A percentile compares a stretch with the other conserved stretches of the same genome.
phyloP scores from a whole-genome alignment of 2,888 invertebrate genomes.

The Chymomyza caudatula region DNA sequence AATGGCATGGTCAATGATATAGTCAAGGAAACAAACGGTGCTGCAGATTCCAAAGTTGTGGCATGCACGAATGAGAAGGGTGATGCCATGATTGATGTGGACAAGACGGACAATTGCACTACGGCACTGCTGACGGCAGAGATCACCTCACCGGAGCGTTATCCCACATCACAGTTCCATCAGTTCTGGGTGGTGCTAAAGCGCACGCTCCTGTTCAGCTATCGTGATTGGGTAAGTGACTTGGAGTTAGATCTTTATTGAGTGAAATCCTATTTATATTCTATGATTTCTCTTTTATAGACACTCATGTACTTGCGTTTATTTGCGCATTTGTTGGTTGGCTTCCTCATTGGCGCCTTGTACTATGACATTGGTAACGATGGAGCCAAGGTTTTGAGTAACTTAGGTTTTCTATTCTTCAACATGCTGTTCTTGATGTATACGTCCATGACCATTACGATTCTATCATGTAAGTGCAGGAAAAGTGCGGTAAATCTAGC shows the following conservation, averaged over 20 bases:
- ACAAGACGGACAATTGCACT: constrained; percentile 85
- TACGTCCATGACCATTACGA: constrained; percentile 99
- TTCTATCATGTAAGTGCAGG: constrained; percentile 90
- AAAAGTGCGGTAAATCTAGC: no score
- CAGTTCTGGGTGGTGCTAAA: constrained; percentile 94
- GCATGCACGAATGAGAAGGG: constrained; percentile 73
- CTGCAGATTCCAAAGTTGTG: constrained; percentile 24
- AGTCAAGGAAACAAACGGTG: constrained; percentile 73
- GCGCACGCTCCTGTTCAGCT: constrained; percentile 89
- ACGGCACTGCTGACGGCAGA: constrained; percentile 84
- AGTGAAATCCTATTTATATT: not conserved
- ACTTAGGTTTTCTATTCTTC: constrained; percentile 97
- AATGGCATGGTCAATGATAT: constrained; percentile 83
- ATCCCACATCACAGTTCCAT: constrained; percentile 88
- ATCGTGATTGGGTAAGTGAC: constrained; percentile 89
- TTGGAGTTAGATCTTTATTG: constrained; percentile 8
- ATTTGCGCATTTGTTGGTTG: constrained; percentile 95
- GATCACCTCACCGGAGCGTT: constrained; percentile 83
- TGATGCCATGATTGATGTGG: constrained; percentile 78
- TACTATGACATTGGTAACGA: constrained; percentile 98
- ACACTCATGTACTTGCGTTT: constrained; percentile 96
- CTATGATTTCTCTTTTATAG: constrained; percentile 80
- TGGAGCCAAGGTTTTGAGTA: constrained; percentile 96
- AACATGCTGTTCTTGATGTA: constrained; percentile 99
- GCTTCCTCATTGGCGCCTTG: constrained; percentile 94